Percentiles rank a stretch among this genome's conserved stretches.
Conservation (phyloP, 2,113 vertebrate species). For the Spheniscus mendiculus region DNA sequence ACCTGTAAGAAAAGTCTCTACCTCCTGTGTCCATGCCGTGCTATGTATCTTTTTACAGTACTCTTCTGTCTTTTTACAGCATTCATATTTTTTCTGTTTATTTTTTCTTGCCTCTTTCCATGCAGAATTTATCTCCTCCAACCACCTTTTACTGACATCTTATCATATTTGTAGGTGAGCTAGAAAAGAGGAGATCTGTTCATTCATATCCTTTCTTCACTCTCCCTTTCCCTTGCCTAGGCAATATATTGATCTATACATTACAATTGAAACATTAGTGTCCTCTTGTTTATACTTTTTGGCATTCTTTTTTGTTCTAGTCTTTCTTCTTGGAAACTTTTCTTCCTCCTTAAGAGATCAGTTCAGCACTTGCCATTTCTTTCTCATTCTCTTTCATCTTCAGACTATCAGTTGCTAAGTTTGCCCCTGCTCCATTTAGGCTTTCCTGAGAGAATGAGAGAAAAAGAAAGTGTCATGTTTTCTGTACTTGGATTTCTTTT, state of each 20-base stretch:
- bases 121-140: neutral
- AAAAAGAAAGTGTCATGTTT: neutral
- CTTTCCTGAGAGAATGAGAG: neutral
- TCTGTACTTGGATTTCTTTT: neutral
- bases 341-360: neutral
- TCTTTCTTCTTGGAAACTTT: neutral
- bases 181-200: neutral
- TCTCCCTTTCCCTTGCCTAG: neutral
- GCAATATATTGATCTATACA: neutral
- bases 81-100: neutral
- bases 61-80: neutral
- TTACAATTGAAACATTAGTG: neutral
- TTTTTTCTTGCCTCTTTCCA: neutral
- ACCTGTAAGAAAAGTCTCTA: neutral
- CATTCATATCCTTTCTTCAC: neutral
- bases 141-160: neutral
- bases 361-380: neutral
- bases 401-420: neutral
- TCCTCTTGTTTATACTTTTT: neutral
- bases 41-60: neutral
- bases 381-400: neutral
- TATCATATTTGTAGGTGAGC: neutral
- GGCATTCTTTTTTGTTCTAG: neutral
- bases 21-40: accelerated
- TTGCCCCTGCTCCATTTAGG: neutral